These are phyloP conservation scores for Colius striatus DNA, from an alignment of 2,113 vertebrate species.

Conservation along the genomic window DNA sequence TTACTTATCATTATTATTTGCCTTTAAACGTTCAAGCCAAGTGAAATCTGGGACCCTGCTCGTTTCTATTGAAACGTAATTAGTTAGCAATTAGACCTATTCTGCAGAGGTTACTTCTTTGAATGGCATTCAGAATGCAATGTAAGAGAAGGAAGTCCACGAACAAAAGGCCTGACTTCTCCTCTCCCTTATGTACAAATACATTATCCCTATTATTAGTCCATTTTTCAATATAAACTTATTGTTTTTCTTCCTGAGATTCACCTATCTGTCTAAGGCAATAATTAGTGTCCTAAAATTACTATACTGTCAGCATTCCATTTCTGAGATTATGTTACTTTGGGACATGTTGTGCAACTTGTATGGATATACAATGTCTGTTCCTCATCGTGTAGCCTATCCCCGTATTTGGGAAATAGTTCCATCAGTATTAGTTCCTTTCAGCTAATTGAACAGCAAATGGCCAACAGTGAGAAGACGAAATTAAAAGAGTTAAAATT, in stretches of 20 bases:
- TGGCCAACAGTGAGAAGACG: neutral
- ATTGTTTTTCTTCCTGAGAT: neutral
- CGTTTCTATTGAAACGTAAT: slow-evolving; percentile 8
- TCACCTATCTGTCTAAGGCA: neutral
- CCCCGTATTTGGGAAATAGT: neutral
- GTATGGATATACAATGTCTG: neutral
- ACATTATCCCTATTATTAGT: neutral
- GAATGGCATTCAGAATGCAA: neutral
- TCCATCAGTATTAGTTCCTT: neutral
- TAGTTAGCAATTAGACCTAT: slow-evolving; percentile 8
- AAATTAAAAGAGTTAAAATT: neutral
- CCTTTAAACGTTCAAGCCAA: slow-evolving; percentile 40
- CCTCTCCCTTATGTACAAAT: neutral
- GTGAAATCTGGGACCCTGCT: neutral
- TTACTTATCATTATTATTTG: neutral
- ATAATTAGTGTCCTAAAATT: neutral
- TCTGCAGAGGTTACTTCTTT: neutral
- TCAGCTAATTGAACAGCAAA: neutral
- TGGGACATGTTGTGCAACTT: neutral
- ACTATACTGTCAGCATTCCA: neutral
- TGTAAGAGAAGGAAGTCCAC: neutral
- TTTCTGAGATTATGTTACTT: neutral
- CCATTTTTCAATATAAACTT: neutral
- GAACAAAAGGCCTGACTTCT: neutral
- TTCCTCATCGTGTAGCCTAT: neutral